Conservation (phyloP, 2,888 invertebrate species). For the Frankliniella intonsa region DNA sequence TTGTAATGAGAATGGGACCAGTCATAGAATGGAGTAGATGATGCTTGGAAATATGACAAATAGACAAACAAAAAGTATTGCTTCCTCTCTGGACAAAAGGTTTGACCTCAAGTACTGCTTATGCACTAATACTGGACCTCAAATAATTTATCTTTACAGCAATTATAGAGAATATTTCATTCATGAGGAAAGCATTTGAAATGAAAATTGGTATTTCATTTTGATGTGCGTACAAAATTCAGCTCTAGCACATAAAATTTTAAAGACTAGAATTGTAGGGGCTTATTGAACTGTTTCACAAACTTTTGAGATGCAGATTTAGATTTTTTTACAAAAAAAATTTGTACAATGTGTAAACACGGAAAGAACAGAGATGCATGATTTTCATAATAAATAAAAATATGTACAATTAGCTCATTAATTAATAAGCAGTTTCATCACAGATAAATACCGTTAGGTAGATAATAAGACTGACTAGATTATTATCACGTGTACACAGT, state of each 20-base stretch:
- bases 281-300: neutral
- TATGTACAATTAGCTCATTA: neutral
- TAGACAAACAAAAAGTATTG: neutral
- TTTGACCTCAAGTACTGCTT: no score
- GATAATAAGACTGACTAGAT: neutral
- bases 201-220: neutral
- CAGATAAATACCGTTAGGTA: neutral
- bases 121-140: no score
- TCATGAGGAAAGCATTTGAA: neutral
- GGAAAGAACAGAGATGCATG: neutral
- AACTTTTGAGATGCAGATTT: neutral
- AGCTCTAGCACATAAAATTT: neutral
- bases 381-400: neutral
- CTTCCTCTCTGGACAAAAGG: no score
- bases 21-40: no score
- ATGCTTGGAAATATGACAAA: neutral
- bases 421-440: neutral
- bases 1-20: no score
- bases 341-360: neutral
- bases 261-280: no score
- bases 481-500: neutral
- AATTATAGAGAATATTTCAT: neutral
- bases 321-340: neutral
- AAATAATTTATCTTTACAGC: no score
- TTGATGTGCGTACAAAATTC: neutral